A percentile compares a stretch with the other conserved stretches of the same genome.
phyloP scores from a whole-genome alignment of 2,113 vertebrate species.

The Peromyscus leucopus region DNA sequence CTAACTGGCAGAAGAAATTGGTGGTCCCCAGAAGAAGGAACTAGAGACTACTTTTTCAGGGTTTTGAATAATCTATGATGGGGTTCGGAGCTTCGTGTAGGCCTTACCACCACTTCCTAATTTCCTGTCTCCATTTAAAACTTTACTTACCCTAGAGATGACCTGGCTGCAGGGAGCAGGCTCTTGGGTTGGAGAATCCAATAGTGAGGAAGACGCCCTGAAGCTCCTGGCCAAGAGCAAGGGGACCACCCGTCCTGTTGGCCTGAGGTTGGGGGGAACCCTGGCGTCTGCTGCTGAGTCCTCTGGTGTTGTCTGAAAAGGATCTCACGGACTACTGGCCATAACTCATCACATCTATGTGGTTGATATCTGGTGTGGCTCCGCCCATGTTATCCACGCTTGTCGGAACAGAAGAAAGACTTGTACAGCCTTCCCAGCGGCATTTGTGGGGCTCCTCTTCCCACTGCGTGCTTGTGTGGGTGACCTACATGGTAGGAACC shows the following conservation, averaged over 20 bases:
- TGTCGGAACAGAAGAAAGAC: slow-evolving; percentile 72
- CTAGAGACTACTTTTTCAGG: neutral
- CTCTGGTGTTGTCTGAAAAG: slow-evolving; percentile 71
- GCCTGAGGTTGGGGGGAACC: neutral
- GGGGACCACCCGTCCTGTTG: neutral
- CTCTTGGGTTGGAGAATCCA: slow-evolving; percentile 27
- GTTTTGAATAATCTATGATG: neutral
- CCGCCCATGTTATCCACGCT: slow-evolving; percentile 63
- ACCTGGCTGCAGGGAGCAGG: neutral
- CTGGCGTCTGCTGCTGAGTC: neutral
- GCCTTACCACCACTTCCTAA: neutral
- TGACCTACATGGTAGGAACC: slow-evolving; percentile 72
- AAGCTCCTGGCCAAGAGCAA: slow-evolving; percentile 13
- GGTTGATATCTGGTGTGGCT: slow-evolving; percentile 65
- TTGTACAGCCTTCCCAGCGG: neutral
- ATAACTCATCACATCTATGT: slow-evolving; percentile 61
- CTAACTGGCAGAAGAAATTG: neutral
- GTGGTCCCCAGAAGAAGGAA: neutral
- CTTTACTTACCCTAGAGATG: neutral
- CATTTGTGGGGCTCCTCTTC: slow-evolving; percentile 73
- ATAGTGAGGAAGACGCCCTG: slow-evolving; percentile 14
- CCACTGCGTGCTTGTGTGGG: slow-evolving; percentile 73
- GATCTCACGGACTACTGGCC: slow-evolving; percentile 71
- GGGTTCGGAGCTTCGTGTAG: neutral
- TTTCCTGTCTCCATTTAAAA: slow-evolving; percentile 8